These are phyloP conservation scores for Mus minutoides DNA, from an alignment of 2,797 vertebrate genomes.

Conservation along the genomic window DNA sequence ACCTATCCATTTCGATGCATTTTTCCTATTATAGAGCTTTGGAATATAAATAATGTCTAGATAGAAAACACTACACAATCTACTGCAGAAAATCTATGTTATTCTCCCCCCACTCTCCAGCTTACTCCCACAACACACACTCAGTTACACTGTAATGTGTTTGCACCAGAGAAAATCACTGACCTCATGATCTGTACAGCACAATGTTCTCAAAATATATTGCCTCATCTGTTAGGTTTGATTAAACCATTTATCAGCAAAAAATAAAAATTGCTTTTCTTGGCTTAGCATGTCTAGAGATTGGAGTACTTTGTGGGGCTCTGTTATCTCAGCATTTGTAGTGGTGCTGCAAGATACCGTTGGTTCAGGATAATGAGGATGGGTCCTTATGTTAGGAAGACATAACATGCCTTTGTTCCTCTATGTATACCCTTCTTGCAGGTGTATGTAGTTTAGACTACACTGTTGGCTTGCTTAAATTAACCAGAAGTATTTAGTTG, in stretches of 20 bases:
- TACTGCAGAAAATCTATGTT: slow-evolving; percentile 74
- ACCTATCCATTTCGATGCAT: slow-evolving; percentile 55
- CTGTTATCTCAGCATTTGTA: slow-evolving; percentile 50
- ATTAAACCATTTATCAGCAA: slow-evolving; percentile 79
- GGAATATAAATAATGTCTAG: slow-evolving; percentile 73
- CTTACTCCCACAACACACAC: neutral
- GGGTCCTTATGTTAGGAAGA: slow-evolving; percentile 16
- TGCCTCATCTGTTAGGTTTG: slow-evolving; percentile 80
- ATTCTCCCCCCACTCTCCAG: neutral
- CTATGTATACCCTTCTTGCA: neutral
- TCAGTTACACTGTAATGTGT: slow-evolving; percentile 70
- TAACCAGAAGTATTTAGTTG: neutral
- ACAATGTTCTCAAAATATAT: slow-evolving; percentile 70
- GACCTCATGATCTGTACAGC: slow-evolving; percentile 72
- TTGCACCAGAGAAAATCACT: slow-evolving; percentile 78
- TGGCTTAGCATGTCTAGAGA: slow-evolving; percentile 70
- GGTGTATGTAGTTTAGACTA: neutral
- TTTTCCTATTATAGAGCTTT: slow-evolving; percentile 65
- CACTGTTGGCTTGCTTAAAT: neutral
- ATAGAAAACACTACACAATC: slow-evolving; percentile 60
- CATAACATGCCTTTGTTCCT: neutral
- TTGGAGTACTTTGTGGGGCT: slow-evolving; percentile 10
- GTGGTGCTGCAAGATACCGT: neutral
- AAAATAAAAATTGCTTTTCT: slow-evolving; percentile 74
- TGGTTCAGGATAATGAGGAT: neutral